Base-by-base conservation (phyloP, 2,113 vertebrate genomes). In the Glaucidium brasilianum region DNA sequence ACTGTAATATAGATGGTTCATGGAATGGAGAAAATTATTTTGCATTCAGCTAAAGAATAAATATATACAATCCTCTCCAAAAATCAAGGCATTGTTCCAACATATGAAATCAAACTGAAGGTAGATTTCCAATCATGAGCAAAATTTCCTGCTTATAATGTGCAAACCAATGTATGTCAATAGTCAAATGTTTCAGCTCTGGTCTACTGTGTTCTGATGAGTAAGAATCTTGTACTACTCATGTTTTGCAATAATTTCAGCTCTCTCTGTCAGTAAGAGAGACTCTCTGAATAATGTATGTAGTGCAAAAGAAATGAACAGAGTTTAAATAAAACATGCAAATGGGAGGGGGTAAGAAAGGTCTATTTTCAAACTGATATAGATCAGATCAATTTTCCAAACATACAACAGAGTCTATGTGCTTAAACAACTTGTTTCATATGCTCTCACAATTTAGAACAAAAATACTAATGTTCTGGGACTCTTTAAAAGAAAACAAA, bases 181-280 rank as follows among this genome's bases (percentile, higher is more conserved):
- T 25, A 96, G 49, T 84, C 56, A 69, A 89, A 90, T 83, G 74
- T 77, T 89, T 85, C 37, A 82, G 49, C 52, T 62, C 88, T 96
- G 78, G 87, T 88, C 92, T 96, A 94, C 76, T 94, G 60, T 95
- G 91, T 81, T 88, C 78, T 94, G 97, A 97, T 80, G 93, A 79
- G 60, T 85, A 72, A 86, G 95, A 96, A 90, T 87, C 95, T 96
- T 95, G 80, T 94, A 95, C 88, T 85, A 91, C 81, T 76, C 94
- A 72, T 95, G 95, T 97, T 97, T 96, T 86, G 29, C 85, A 93
- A 86, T 93, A 96, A 97, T 96, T 96, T 97, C 43, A 95, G 52
- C 52, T 75, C 77, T 52, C 47, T 80, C 91, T 88, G 94, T 94
- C 77, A 94, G 78, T 81, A 85, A 95, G 90, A 84, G 55, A 58